Base-by-base conservation (phyloP, 2,113 vertebrate genomes). In the Martes martes region DNA sequence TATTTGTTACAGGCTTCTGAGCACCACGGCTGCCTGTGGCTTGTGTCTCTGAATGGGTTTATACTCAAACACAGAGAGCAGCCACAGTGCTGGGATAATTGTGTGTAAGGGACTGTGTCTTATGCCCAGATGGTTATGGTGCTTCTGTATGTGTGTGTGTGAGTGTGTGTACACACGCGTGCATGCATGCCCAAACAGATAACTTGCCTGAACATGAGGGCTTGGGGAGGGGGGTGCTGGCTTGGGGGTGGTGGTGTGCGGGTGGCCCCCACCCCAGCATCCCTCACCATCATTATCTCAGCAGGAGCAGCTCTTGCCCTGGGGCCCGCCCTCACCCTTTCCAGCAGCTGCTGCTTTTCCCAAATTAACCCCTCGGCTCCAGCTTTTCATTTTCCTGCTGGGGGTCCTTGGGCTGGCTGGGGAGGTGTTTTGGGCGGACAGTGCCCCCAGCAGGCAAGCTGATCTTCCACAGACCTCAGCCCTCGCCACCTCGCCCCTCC, bases 341-440 rank as follows among this genome's bases (percentile, higher is more conserved):
- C 63, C 59, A 94, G 76, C 96, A 96, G 96, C 96, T 97, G 96
- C 89, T 89, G 91, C 96, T 96, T 97, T 86, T 15, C 95, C 55
- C 69, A 91, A 83, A 96, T 95, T 85, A 97, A 97, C 96, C 87
- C 95, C 86, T 94, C 14, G 47, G 80, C 59, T 96, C 80, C 57
- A 88, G 69, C 65, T 76, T 89, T 87, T 97, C 90, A 89, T 95
- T 94, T 98, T 97, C 95, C 78, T 86, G 80, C 92, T 57, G 83
- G 92, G 94, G 67, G 95, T 57, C 87, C 2, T 0, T 33, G 14
- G 80, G 86, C 89, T 94, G 74, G 26, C 79, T 94, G 85, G 39
- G 90, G 91, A 87, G 7, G 88, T 80, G 83, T 69, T 50, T 89
- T 16, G 6, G 7, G 88, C 81, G 47, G 84, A 74, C 26, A 57